A percentile compares a stretch with the other conserved stretches of the same genome.
Conservation (phyloP, 2,888 invertebrate genomes). For the Monochamus alternatus region DNA sequence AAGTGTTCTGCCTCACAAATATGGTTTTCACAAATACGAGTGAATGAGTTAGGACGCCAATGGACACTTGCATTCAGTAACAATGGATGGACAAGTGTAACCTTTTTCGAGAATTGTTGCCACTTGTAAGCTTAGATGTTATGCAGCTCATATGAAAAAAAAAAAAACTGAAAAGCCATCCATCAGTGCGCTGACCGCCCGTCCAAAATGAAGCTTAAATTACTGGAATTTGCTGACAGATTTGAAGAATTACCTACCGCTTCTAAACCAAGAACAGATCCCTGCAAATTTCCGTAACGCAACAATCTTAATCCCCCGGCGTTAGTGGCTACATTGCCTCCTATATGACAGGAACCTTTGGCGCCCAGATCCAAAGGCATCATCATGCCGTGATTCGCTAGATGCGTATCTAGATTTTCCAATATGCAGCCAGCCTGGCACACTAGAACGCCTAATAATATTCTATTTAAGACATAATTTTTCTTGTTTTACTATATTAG, state of each 20-base stretch:
- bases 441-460: constrained; percentile 78
- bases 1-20: too few species aligned
- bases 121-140: too few species aligned
- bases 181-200: too few species aligned
- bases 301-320: constrained; percentile 96
- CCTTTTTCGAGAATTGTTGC: too few species aligned
- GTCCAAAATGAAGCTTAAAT: too few species aligned
- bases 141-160: too few species aligned
- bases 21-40: too few species aligned
- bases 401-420: constrained; percentile 85
- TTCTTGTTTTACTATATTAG: background rate
- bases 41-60: too few species aligned
- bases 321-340: constrained; percentile 96
- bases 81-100: too few species aligned
- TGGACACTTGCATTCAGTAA: too few species aligned
- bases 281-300: constrained; percentile 96
- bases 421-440: constrained; percentile 97
- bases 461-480: background rate
- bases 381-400: constrained; percentile 83
- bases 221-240: background rate
- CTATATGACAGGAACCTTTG: constrained; percentile 95
- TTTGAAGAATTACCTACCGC: constrained; percentile 77
- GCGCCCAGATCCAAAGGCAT: constrained; percentile 98
- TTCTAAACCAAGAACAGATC: constrained; percentile 92
- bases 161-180: too few species aligned